These are phyloP conservation scores for Sturnira hondurensis DNA, from an alignment of 2,113 vertebrate species.

Conservation along the genomic window DNA sequence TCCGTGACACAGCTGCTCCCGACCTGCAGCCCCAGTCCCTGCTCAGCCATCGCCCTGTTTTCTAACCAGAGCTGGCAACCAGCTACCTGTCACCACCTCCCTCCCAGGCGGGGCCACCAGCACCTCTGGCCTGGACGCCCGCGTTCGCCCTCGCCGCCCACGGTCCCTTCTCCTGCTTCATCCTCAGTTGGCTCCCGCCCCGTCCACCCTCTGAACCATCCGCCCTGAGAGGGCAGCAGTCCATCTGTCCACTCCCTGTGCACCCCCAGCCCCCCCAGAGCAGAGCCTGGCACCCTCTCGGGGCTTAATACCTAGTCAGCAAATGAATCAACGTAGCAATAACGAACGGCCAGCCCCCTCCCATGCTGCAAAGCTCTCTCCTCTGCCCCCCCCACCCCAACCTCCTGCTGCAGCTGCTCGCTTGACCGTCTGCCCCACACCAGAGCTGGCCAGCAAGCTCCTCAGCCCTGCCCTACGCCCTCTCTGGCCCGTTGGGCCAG, in stretches of 20 bases:
- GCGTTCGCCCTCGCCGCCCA: accelerated
- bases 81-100: neutral
- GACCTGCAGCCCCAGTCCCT: neutral
- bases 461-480: neutral
- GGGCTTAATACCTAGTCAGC: accelerated
- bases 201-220: neutral
- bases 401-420: neutral
- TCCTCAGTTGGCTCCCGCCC: neutral
- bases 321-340: neutral
- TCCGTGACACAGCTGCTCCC: neutral
- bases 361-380: neutral
- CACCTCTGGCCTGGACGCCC: neutral
- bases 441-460: neutral
- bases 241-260: neutral
- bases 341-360: no score
- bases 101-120: neutral
- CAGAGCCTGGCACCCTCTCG: neutral
- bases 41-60: neutral
- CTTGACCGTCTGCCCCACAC: neutral
- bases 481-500: neutral
- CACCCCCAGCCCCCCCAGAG: neutral
- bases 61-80: neutral
- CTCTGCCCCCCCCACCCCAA: neutral
- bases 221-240: neutral
- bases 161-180: neutral